Evolutionary conservation across 1,140 invertebrate genomes (phyloP), one percentile per base, ranked within the genome.

Genomic region (Teleopsis dalmanni): DNA sequence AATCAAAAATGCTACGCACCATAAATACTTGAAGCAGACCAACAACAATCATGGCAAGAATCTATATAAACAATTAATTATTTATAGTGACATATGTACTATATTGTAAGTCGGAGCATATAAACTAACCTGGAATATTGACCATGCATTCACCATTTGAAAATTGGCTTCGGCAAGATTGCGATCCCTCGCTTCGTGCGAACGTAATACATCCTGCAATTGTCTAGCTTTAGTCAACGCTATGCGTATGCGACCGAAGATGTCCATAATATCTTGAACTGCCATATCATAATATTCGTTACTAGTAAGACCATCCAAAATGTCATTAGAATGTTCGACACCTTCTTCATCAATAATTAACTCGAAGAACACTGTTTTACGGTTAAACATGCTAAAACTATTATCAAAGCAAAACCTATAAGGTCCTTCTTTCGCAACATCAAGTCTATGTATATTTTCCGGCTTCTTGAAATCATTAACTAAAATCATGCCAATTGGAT

Each of bases 361-460:
- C 62, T 89, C 87, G 63, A 92, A 88, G 62, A 86, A 91, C 1
- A 91, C 83, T 19, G 85, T 81, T 70, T 91, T 92, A 9, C 75
- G 72, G 54, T 82, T 84, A 62, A 87, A 87, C 10, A 79, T 78
- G 58, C 85, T 88, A 60, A 87, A 87, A 4, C 76, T 81, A 60
- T 92, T 92, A 60, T 91, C 88, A 60, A 90, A 88, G 60, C 88
- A 92, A 55, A 91, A 81, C 51, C 79, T 77, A 63, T 85, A 88
- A 57, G 87, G 83, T 4, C 87, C 88, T 34, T 76, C 73, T 48
- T 77, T 68, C 5, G 64, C 69, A 3, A 71, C 72, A 46, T 76
- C 73, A 38, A 73, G 76, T 57, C 79, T 75, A 60, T 87, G 82
- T 29, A 77, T 74, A 53, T 81, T 84, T 60, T 87, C 85, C 4